Evolutionary conservation across 2,797 vertebrate species (phyloP).

Genomic region (Clarias fuscus): DNA sequence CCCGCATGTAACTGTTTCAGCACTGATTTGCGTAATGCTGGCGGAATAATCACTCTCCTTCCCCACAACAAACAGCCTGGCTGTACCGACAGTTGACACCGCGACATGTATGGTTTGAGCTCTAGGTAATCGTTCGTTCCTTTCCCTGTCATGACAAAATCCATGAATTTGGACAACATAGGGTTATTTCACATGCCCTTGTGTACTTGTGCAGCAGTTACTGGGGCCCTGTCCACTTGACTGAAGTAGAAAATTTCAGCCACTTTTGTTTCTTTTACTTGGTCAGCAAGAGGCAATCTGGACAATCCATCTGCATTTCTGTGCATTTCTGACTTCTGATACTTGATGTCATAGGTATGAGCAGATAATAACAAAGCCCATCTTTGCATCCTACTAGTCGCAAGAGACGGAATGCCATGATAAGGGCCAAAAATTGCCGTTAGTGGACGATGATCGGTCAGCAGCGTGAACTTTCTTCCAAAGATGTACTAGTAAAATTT

Average conservation of each 20-base stretch:
- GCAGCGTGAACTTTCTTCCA: slow-evolving; percentile 22
- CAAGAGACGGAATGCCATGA: background rate
- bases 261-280: too few species aligned
- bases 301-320: slow-evolving; percentile 29
- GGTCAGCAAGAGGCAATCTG: slow-evolving; percentile 16
- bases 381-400: slow-evolving; percentile 3
- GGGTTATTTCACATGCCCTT: background rate
- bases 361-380: slow-evolving; percentile 27
- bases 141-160: background rate
- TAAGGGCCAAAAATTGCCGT: slow-evolving; percentile 31
- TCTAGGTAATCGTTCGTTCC: background rate
- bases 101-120: background rate
- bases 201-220: background rate
- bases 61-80: slow-evolving; percentile 13
- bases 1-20: background rate
- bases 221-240: background rate
- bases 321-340: slow-evolving; percentile 2
- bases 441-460: slow-evolving; percentile 37
- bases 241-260: background rate
- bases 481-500: slow-evolving; percentile 31
- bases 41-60: background rate
- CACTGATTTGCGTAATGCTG: background rate
- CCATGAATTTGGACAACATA: background rate
- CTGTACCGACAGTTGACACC: background rate
- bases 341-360: slow-evolving; percentile 21